These are phyloP conservation scores for Scylla paramamosain DNA, from an alignment of 1,140 invertebrate species.

Conservation along the genomic window DNA sequence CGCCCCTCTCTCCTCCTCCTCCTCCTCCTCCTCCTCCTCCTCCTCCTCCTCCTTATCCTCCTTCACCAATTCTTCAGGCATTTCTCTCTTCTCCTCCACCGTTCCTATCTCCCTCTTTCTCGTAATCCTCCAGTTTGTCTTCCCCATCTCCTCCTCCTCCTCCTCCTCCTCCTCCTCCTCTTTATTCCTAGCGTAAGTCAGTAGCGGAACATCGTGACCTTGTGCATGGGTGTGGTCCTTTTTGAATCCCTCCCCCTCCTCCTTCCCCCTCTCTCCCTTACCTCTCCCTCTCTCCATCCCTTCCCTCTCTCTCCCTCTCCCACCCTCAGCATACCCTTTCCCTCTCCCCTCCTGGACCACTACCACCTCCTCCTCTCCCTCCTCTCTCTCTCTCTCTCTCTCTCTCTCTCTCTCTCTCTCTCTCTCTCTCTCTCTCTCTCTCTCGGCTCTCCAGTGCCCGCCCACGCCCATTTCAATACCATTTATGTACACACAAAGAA, in stretches of 20 bases:
- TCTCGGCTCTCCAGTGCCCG: not conserved
- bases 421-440: not conserved
- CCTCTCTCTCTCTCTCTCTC: not conserved
- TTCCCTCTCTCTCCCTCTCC: not conserved
- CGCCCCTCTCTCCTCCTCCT: not conserved
- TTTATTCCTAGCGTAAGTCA: slow-evolving; percentile 2
- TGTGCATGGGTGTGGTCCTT: not conserved
- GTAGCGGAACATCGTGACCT: not conserved
- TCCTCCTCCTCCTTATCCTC: not conserved
- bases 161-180: slow-evolving; percentile 11
- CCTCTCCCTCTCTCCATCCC: not conserved
- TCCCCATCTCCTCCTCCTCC: not conserved
- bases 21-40: not conserved
- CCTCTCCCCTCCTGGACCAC: no score
- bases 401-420: not conserved
- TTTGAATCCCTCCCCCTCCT: not conserved
- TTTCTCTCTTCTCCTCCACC: not conserved
- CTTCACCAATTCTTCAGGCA: not conserved
- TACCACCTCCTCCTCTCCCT: no score
- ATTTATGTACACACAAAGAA: not conserved
- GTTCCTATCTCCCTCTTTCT: not conserved
- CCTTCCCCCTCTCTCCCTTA: not conserved
- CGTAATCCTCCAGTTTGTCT: not conserved
- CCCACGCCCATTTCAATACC: not conserved
- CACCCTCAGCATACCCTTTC: not conserved